Percentiles rank a stretch among this genome's conserved stretches.
phyloP scores from a whole-genome alignment of 1,140 invertebrate species.

The Sinonovacula constricta region DNA sequence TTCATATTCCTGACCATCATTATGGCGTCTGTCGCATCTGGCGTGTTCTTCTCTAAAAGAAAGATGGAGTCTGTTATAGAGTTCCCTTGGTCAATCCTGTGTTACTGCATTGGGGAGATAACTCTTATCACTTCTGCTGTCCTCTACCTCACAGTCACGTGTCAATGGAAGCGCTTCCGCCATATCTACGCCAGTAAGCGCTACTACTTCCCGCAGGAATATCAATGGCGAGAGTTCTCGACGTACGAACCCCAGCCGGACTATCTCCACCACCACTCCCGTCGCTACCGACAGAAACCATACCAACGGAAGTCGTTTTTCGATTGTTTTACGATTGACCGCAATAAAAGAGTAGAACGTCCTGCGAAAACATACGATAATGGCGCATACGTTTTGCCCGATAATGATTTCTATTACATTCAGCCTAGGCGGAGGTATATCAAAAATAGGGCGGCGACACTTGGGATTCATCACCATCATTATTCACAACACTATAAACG shows the following conservation, averaged over 20 bases:
- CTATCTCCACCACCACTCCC: slow-evolving; percentile 1
- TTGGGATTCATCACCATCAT: too few relatives aligned
- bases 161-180: slow-evolving; percentile 19
- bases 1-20: slow-evolving; percentile 29
- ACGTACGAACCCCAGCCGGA: slow-evolving; percentile 18
- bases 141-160: slow-evolving; percentile 18
- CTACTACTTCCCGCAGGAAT: neutral
- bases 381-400: too few relatives aligned
- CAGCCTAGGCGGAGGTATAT: too few relatives aligned
- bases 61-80: slow-evolving; percentile 22
- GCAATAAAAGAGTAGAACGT: too few relatives aligned
- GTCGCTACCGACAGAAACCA: slow-evolving; percentile 17
- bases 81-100: slow-evolving; percentile 29
- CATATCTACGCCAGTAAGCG: slow-evolving; percentile 27
- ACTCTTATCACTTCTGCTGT: slow-evolving; percentile 21
- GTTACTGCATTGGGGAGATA: slow-evolving; percentile 7
- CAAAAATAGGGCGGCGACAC: too few relatives aligned
- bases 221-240: neutral
- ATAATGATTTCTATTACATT: too few relatives aligned
- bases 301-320: slow-evolving; percentile 20
- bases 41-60: slow-evolving; percentile 24
- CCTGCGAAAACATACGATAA: too few relatives aligned
- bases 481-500: too few relatives aligned
- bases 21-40: slow-evolving; percentile 3
- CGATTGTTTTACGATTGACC: slow-evolving; percentile 5